A percentile compares a stretch with the other conserved stretches of the same genome.
Evolutionary conservation across 2,888 invertebrate genomes (phyloP).

Genomic region (Diaphora mendica): DNA sequence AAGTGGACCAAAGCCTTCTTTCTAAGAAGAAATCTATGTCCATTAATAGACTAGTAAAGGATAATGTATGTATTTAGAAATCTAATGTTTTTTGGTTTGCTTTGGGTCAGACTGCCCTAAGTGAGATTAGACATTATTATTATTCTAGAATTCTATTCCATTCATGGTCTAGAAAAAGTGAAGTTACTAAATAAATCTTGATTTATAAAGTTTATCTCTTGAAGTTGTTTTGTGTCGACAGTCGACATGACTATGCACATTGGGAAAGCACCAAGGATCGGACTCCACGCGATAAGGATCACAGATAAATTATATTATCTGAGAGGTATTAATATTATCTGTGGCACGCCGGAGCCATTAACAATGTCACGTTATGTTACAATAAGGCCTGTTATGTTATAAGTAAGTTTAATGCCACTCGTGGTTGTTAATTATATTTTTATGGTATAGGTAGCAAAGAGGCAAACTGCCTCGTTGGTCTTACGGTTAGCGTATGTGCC

Average conservation of each 20-base stretch:
- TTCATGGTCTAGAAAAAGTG: background rate
- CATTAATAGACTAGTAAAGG: too few species aligned
- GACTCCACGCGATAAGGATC: conserved; percentile 30
- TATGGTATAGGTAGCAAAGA: too few species aligned
- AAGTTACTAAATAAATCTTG: background rate
- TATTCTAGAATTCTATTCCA: too few species aligned
- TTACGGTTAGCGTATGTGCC: too few species aligned
- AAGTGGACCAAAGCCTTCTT: too few species aligned
- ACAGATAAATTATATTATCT: conserved; percentile 2
- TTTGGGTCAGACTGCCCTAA: too few species aligned
- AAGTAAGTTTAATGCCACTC: background rate
- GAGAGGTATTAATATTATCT: conserved; percentile 28
- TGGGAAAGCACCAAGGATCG: conserved; percentile 37
- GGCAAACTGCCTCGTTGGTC: too few species aligned
- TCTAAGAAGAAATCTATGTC: too few species aligned
- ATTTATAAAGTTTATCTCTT: background rate
- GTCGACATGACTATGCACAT: conserved; percentile 14
- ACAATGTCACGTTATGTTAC: background rate
- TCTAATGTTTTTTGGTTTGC: too few species aligned
- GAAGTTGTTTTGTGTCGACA: conserved; percentile 21
- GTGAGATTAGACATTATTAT: too few species aligned
- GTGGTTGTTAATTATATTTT: background rate
- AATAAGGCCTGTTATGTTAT: background rate
- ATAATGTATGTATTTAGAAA: too few species aligned
- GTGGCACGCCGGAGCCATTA: conserved; percentile 22